These are phyloP conservation scores for Dioctria linearis DNA, from an alignment of 2,888 invertebrate species.

Conservation along the genomic window DNA sequence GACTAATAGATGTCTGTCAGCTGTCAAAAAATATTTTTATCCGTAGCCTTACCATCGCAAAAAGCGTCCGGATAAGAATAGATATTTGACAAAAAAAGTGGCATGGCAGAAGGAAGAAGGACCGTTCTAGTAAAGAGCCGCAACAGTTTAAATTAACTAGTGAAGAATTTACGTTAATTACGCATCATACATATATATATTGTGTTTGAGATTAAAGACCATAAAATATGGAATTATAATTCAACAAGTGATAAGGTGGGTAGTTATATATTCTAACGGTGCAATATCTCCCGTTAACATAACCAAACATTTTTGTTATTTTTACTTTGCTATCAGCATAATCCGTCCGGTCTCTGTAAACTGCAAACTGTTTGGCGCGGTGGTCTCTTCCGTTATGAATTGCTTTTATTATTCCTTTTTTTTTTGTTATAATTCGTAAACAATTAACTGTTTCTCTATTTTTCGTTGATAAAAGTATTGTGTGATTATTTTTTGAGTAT, in stretches of 20 bases:
- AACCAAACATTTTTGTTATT: conserved; percentile 41
- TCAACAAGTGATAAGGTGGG: conserved; percentile 25
- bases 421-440: conserved; percentile 14
- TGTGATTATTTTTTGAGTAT: background rate
- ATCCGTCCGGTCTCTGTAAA: no score
- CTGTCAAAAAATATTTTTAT: conserved; percentile 43
- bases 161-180: background rate
- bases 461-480: background rate
- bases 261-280: conserved; percentile 24
- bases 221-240: conserved; percentile 36
- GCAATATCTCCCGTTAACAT: background rate
- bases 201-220: background rate
- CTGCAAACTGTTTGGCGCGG: conserved; percentile 34
- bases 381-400: conserved; percentile 24
- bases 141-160: conserved; percentile 5
- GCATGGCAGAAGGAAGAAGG: conserved; percentile 38
- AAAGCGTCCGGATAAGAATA: conserved; percentile 48
- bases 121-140: conserved; percentile 37
- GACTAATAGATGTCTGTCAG: background rate
- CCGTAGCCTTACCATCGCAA: conserved; percentile 26
- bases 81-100: conserved; percentile 44
- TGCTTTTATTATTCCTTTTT: background rate
- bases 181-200: background rate
- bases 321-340: background rate
- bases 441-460: background rate